Base-by-base conservation (phyloP, 2,888 invertebrate species). In the Lithophane ornitopus region DNA sequence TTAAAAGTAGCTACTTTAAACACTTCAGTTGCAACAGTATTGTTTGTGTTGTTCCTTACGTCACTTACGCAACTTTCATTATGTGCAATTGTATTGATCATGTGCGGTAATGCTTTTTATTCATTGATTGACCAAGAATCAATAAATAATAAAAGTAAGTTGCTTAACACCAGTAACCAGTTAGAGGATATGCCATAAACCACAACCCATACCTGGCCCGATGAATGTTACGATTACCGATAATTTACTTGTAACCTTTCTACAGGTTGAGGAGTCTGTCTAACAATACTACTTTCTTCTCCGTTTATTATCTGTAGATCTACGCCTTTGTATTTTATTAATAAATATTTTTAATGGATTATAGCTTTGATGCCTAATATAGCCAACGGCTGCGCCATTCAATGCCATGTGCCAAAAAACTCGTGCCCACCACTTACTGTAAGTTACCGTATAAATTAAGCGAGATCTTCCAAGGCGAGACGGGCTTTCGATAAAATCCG, bases 361-460 rank as follows among this genome's bases (percentile, higher is more conserved):
- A 87, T 87, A 85, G 83, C 82, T 88, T 86, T 89, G 85, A 89
- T 90, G 78, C 92, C 92, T 89, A 93, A 92, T 92, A 92, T 88
- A 92, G 91, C 78, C 88, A 90, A 87, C 88, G 88, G 85, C 82
- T 84, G 88, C 82, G 69, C 67, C 62, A 74, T 56, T 90, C 93
- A 93, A 92, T 94, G 93, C 83, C 92, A 89, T 91, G 91, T 91
- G 91, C 94, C 92, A 93, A 93, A 94, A 93, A 93, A 91, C 90
- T 90, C 90, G 87, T 88, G 89, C 88, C 87, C 78, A 86, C 84
- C 83, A 85, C 87, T 90, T 90, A 88, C 85, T 89, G 85, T 87
- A 87, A 85, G 81, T 89, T 89, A 85, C 89, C 81, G 89, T 90
- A 91, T 91, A 89, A 89, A 90, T 90, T 89, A 92, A 92, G 89